phyloP scores from a whole-genome alignment of 1,140 invertebrate genomes.

The Trypoxylus dichotomus region DNA sequence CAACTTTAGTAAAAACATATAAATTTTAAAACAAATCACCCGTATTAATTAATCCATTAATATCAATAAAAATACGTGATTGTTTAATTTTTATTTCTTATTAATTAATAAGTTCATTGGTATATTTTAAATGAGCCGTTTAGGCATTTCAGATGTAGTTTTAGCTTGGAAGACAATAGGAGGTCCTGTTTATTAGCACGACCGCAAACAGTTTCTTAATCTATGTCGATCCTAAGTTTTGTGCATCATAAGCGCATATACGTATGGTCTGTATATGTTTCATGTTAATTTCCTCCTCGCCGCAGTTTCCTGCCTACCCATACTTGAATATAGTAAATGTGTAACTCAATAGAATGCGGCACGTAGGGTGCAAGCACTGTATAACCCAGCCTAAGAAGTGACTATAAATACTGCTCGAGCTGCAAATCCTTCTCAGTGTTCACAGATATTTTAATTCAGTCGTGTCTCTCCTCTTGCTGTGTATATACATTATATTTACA shows the following conservation, averaged over 20 bases:
- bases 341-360: constrained; percentile 19
- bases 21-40: no score
- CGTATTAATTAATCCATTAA: no score
- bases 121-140: no score
- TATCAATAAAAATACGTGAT: neutral
- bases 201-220: no score
- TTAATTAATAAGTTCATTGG: no score
- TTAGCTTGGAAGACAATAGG: neutral
- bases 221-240: neutral
- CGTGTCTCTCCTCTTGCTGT: constrained; percentile 26
- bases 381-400: constrained; percentile 30
- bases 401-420: constrained; percentile 27
- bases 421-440: constrained; percentile 31
- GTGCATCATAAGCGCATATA: neutral
- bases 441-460: constrained; percentile 29
- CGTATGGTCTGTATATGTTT: neutral
- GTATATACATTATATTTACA: constrained; percentile 8
- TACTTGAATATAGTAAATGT: constrained; percentile 22
- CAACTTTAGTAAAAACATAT: no score
- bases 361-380: constrained; percentile 29
- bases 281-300: constrained; percentile 28
- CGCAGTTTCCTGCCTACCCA: constrained; percentile 30
- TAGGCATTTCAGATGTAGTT: no score
- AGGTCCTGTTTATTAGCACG: no score
- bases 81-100: neutral